These are phyloP conservation scores for Gallinago undulata DNA, from an alignment of 2,113 vertebrate species.

Conservation along the genomic window DNA sequence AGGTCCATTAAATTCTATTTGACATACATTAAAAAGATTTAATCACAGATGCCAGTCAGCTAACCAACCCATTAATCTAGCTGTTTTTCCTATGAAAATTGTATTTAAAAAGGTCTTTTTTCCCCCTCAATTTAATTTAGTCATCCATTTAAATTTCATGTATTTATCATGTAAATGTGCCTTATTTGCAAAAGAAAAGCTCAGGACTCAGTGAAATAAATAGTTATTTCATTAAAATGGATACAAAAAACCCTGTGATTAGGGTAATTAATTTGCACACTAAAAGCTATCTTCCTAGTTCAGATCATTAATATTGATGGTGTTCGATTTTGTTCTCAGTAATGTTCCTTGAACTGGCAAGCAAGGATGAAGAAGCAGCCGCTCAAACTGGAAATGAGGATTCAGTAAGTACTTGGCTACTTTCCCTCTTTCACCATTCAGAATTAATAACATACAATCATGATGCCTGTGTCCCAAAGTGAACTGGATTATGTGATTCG, in stretches of 20 bases:
- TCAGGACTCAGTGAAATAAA: slow-evolving; percentile 81
- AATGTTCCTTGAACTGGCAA: slow-evolving; percentile 77
- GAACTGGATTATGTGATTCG: slow-evolving; percentile 4
- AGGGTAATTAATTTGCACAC: slow-evolving; percentile 85
- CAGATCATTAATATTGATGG: slow-evolving; percentile 86
- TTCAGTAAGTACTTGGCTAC: slow-evolving; percentile 36
- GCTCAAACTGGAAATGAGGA: slow-evolving; percentile 30
- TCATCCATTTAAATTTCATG: slow-evolving; percentile 81
- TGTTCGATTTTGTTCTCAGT: slow-evolving; percentile 79
- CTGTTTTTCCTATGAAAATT: slow-evolving; percentile 81
- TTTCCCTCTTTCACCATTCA: slow-evolving; percentile 22
- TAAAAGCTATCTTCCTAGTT: slow-evolving; percentile 83
- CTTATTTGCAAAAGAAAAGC: slow-evolving; percentile 86
- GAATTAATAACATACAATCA: slow-evolving; percentile 6
- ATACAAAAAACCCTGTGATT: slow-evolving; percentile 84
- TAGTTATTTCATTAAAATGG: slow-evolving; percentile 86
- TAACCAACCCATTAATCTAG: slow-evolving; percentile 82
- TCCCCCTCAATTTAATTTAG: slow-evolving; percentile 78
- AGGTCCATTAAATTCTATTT: slow-evolving; percentile 83
- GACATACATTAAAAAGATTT: slow-evolving; percentile 81
- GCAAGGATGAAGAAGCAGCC: slow-evolving; percentile 55
- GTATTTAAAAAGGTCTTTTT: slow-evolving; percentile 76
- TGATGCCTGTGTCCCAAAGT: slow-evolving; percentile 34
- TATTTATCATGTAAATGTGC: slow-evolving; percentile 84
- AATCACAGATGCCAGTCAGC: slow-evolving; percentile 82